phyloP scores from a whole-genome alignment of 2,888 invertebrate genomes.

The Galerucella calmariensis region DNA sequence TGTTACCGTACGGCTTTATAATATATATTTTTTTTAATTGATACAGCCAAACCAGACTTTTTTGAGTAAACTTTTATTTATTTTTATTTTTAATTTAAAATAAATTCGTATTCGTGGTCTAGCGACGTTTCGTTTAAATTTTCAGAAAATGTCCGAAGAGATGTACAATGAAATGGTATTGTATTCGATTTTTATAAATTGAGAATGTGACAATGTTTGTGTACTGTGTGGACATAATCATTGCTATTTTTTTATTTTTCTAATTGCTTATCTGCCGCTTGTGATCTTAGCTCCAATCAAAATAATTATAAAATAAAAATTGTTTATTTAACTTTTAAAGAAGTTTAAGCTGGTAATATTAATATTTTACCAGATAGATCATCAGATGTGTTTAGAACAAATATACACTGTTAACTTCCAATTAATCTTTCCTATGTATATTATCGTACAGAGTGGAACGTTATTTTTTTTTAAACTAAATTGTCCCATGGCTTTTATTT shows the following conservation, averaged over 20 bases:
- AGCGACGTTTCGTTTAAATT: slow-evolving; percentile 68
- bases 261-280: slow-evolving; percentile 35
- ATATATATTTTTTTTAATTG: neutral
- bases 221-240: slow-evolving; percentile 48
- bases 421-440: too few species aligned
- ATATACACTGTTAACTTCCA: neutral
- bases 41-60: neutral
- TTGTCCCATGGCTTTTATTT: too few species aligned
- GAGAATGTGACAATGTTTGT: slow-evolving; percentile 55
- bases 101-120: slow-evolving; percentile 48
- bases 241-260: slow-evolving; percentile 37
- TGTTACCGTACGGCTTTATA: neutral
- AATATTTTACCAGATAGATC: neutral
- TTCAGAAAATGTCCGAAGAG: slow-evolving; percentile 86
- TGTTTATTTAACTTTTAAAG: slow-evolving; percentile 2
- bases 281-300: slow-evolving; percentile 44
- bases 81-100: slow-evolving; percentile 23
- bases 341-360: slow-evolving; percentile 1
- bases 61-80: slow-evolving; percentile 11
- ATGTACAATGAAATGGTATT: slow-evolving; percentile 85
- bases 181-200: slow-evolving; percentile 64
- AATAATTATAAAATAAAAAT: slow-evolving; percentile 1
- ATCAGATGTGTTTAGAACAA: neutral
- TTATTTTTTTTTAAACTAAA: too few species aligned
- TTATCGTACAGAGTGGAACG: too few species aligned